phyloP scores from a whole-genome alignment of 2,113 vertebrate species.

The Macrotus californicus region DNA sequence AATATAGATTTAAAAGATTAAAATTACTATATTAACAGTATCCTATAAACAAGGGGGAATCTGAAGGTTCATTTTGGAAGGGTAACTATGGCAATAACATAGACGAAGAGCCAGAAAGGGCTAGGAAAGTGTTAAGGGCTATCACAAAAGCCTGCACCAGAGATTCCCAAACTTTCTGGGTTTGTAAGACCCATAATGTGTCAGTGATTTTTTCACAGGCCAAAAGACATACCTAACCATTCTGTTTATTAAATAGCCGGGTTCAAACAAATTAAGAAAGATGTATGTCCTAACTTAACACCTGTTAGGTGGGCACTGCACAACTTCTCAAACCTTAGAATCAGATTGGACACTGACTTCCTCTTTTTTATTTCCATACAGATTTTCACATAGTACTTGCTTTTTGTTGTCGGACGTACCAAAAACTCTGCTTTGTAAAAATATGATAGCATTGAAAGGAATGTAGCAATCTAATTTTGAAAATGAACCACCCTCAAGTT shows the following conservation, averaged over 20 bases:
- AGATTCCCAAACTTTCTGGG: background rate
- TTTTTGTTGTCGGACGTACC: background rate
- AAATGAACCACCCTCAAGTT: background rate
- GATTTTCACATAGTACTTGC: background rate
- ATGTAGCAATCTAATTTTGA: background rate
- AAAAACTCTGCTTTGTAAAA: conserved; percentile 33
- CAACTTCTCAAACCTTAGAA: background rate
- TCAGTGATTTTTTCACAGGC: conserved; percentile 10
- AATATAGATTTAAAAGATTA: background rate
- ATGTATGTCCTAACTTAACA: background rate
- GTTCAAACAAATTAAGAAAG: conserved; percentile 29
- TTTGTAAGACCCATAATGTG: background rate
- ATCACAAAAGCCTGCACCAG: background rate
- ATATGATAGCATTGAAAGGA: background rate
- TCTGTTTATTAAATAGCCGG: background rate
- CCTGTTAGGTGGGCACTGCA: background rate
- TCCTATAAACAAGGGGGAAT: background rate
- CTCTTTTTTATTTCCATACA: background rate
- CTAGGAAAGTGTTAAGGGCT: background rate
- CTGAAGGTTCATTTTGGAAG: background rate
- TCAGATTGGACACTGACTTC: background rate
- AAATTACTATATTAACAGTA: background rate
- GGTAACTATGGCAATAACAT: background rate
- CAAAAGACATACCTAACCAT: background rate
- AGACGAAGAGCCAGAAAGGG: background rate